phyloP scores from a whole-genome alignment of 2,888 invertebrate species.

The Drosophila ezoana region DNA sequence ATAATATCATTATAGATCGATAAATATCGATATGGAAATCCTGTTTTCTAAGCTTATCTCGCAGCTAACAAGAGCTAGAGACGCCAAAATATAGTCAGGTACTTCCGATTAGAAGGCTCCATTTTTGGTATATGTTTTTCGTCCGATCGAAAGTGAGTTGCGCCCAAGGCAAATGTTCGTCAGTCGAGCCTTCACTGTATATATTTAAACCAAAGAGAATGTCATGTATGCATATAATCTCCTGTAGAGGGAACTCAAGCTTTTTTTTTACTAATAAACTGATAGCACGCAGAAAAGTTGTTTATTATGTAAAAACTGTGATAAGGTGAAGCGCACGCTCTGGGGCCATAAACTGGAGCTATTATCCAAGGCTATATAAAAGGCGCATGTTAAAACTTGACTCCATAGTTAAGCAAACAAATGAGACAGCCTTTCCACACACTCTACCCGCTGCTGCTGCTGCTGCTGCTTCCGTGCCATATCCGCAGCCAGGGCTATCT shows the following conservation, averaged over 20 bases:
- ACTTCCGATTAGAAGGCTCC: no score
- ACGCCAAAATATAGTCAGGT: no score
- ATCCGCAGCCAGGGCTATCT: constrained; percentile 23
- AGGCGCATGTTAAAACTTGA: neutral
- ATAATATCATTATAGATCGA: no score
- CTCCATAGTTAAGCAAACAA: constrained; percentile 10
- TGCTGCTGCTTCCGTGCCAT: constrained; percentile 12
- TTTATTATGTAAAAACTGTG: constrained; percentile 12
- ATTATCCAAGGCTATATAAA: constrained; percentile 53
- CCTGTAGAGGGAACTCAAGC: constrained; percentile 9
- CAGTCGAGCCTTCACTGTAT: neutral
- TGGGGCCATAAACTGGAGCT: constrained; percentile 17
- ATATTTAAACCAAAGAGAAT: constrained; percentile 12
- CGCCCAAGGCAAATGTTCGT: no score
- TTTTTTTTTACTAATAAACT: constrained; percentile 44
- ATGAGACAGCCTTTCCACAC: constrained; percentile 33
- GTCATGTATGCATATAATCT: constrained; percentile 23
- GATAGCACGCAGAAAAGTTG: constrained; percentile 26
- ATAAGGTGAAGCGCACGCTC: constrained; percentile 38
- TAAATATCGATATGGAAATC: no score
- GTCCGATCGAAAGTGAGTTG: no score
- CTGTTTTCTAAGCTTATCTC: no score
- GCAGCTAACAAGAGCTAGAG: no score
- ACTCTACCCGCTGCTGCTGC: constrained; percentile 20
- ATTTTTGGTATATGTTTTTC: no score